Conservation (phyloP, 2,888 invertebrate genomes). For the Phyllotreta striolata region DNA sequence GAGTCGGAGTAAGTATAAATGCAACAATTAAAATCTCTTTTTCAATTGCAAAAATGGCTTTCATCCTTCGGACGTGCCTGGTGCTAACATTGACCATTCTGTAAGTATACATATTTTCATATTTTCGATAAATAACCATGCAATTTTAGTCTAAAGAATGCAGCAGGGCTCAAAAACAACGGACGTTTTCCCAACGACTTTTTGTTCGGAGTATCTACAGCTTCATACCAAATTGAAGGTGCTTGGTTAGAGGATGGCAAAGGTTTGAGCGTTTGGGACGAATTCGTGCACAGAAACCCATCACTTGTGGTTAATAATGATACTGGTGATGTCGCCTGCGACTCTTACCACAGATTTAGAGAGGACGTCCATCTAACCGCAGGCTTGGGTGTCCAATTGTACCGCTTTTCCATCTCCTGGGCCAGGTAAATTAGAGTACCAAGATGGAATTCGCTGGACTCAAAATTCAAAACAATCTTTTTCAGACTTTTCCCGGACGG, state of each 20-base stretch:
- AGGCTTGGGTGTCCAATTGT: slow-evolving; percentile 64
- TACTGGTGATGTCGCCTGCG: slow-evolving; percentile 73
- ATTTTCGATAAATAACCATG: no score
- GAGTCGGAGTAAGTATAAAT: no score
- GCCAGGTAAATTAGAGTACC: slow-evolving; percentile 57
- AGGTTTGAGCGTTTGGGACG: slow-evolving; percentile 74
- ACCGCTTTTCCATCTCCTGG: slow-evolving; percentile 73
- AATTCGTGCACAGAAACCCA: slow-evolving; percentile 64
- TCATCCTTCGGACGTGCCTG: no score
- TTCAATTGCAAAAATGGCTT: no score
- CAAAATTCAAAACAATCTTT: slow-evolving; percentile 34
- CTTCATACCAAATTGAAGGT: slow-evolving; percentile 48
- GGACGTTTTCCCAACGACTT: slow-evolving; percentile 49
- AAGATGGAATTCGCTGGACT: not conserved
- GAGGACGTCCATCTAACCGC: slow-evolving; percentile 67
- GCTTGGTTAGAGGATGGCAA: slow-evolving; percentile 59
- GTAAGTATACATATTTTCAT: no score
- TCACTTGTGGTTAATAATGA: slow-evolving; percentile 52
- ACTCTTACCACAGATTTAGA: slow-evolving; percentile 70
- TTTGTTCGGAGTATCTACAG: slow-evolving; percentile 38
- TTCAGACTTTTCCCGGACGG: slow-evolving; percentile 66
- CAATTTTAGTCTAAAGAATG: not conserved
- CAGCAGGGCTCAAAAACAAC: slow-evolving; percentile 25
- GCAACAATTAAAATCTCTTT: no score
- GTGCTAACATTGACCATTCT: no score